Conservation (phyloP, 2,797 vertebrate species). For the Pantherophis vulpinus region DNA sequence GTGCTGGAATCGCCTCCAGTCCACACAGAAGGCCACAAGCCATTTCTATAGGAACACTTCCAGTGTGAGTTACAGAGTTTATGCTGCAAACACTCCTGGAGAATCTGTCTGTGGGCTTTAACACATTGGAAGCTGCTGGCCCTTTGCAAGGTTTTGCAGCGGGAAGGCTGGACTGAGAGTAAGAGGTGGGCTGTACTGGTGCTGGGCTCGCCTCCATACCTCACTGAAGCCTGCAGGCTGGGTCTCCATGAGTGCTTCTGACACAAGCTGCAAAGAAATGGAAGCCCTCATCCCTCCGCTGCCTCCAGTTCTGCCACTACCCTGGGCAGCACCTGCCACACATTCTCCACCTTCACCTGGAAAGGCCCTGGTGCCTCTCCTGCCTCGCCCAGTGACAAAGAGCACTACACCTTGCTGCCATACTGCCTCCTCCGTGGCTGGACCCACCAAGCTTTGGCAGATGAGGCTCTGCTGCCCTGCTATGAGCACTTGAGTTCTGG, state of each 20-base stretch:
- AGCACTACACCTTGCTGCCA: neutral
- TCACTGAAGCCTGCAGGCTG: neutral
- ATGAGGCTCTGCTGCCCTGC: neutral
- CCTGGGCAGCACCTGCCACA: neutral
- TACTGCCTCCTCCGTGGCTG: neutral
- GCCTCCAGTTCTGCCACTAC: neutral
- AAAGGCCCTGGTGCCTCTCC: neutral
- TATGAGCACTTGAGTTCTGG: neutral
- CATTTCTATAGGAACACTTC: neutral
- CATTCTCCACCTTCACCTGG: neutral
- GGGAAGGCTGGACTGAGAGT: neutral
- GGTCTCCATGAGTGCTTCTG: neutral
- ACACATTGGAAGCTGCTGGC: neutral
- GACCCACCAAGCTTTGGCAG: neutral
- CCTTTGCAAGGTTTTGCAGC: neutral
- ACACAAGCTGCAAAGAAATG: neutral
- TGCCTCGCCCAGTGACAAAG: neutral
- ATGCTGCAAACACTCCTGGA: neutral
- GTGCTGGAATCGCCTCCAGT: neutral
- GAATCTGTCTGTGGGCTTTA: neutral
- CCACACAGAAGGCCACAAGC: neutral
- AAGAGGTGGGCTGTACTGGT: neutral
- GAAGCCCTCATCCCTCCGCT: neutral
- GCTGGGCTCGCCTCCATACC: neutral
- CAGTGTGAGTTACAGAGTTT: neutral